Evolutionary conservation across 92 coral and sea anemone species (phyloP), one percentile per base, ranked within the genome.

Genomic region (Porites cylindrica): DNA sequence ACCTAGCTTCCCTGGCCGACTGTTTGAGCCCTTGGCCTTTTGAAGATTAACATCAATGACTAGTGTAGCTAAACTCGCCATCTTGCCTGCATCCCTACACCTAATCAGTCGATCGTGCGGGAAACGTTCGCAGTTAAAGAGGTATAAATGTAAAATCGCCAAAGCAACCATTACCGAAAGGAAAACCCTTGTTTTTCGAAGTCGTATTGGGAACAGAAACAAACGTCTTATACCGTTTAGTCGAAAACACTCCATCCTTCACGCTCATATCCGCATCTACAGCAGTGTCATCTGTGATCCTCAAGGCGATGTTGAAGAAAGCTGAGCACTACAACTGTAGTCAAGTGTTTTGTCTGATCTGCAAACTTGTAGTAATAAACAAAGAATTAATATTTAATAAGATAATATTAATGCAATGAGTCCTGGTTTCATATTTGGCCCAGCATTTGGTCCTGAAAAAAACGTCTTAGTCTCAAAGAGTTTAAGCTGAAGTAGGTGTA

Each of bases 101-200:
- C 16, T 16, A 81, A 70, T 21, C 6, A 43, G 13, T 56, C 43
- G 69, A 71, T 58, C 69, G 47, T 19, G 23, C 18, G 59, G 8
- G 16, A 47, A 70, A 82, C 13, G 1, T 21, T 51, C 70, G 6
- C 43, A 38, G 59, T 60, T 70, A 10, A 71, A 3, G 19, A 38
- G 7, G 77, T 82, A 70, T 38, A 82, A n/a, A 17, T 71, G 68
- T 69, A 66, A 82, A 38, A 70, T 32, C 4, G 59, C 3, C 17
- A 70, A 0, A 1, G 20, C 12, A 59, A 56, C 71, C 53, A 82
- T 32, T 1, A 18, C 66, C 1, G 56, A 82, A 60, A 82, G 9
- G 4, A 82, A 6, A 64, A 82, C n/a, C 29, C 43, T 82, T n/a
- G 64, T 23, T 70, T 43, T 70, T 20, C 86, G 59, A n/a, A 64